Conservation (phyloP, 1,140 invertebrate species). For the Dinothrombium tinctorium region DNA sequence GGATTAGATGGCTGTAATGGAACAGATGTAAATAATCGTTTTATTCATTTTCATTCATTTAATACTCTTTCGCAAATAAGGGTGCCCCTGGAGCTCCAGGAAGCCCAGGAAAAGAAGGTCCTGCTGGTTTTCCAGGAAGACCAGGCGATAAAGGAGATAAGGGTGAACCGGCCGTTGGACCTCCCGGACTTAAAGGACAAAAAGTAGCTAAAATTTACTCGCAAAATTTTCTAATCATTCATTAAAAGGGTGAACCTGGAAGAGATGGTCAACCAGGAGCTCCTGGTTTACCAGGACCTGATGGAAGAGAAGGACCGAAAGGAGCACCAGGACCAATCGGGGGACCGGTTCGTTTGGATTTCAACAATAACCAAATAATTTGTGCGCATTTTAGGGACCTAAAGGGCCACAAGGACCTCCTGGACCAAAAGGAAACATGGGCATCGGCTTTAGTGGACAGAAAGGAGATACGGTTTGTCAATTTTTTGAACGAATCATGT, state of each 20-base stretch:
- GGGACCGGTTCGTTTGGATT: neutral
- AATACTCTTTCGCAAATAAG: no score
- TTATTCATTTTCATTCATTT: no score
- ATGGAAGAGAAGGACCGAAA: slow-evolving; percentile 2
- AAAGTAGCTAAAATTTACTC: slow-evolving; percentile 27
- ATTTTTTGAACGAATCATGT: no score
- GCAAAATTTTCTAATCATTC: slow-evolving; percentile 4
- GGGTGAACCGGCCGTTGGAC: slow-evolving; percentile 26
- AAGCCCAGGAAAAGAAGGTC: slow-evolving; percentile 35
- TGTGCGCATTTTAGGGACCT: no score
- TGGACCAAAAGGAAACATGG: no score
- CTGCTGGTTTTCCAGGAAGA: slow-evolving; percentile 4
- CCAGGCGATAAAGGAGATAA: no score
- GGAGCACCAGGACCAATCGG: neutral
- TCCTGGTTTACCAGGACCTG: slow-evolving; percentile 10
- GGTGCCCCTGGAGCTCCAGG: slow-evolving; percentile 23
- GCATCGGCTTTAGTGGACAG: no score
- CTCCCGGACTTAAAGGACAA: slow-evolving; percentile 45
- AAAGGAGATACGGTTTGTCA: no score
- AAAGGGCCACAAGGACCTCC: no score
- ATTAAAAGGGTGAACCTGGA: slow-evolving; percentile 35
- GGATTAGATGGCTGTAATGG: slow-evolving; percentile 84
- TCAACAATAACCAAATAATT: no score
- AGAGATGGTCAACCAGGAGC: slow-evolving; percentile 21
- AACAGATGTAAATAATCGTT: slow-evolving; percentile 56